Base-by-base conservation (phyloP, 2,797 vertebrate genomes). In the Delichon dasypus region DNA sequence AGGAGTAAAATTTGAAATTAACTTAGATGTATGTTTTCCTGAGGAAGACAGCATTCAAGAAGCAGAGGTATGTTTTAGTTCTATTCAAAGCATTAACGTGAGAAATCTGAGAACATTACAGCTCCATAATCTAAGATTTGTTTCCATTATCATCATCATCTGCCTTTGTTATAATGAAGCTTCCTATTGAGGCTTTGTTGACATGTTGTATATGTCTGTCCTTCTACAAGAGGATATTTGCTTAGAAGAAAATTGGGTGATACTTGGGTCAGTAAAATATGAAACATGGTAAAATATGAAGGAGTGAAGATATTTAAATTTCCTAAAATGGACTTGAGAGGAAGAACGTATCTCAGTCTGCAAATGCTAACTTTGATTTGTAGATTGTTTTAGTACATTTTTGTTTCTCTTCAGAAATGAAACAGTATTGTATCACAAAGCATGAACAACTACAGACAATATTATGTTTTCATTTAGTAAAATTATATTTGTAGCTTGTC, bases 1-100 rank as follows among this genome's bases (percentile, higher is more conserved):
- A 96, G 98, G 97, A 53, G 27, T 99, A 93, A 99, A 98, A 97
- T 99, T 99, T 98, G 99, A 99, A 97, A 98, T 99, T 90, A 96
- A 97, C 78, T 96, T 99, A 61, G 96, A 98, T 47, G 95, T 51
- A 50, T 91, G 90, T 68, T 16, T 89, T 88, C 78, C 79, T 85
- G 92, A 97, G 70, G 95, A 98, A 40, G 91, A 95, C 29, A 80
- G 22, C 40, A 36, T 47, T 44, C 94, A 94, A 77, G 92, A 96
- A 71, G 82, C 96, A 16, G 85, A 97, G 97, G 93, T 94, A 79
- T 17, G 18, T 40, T 91, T 34, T 23, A 36, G 26, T 71, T 92
- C 15, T 13, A n/a, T 55, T 77, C 45, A 55, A 68, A 83, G 34
- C 30, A 53, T 50, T 91, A 89, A 34, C 26, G 32, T 62, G 70